A percentile compares a stretch with the other conserved stretches of the same genome.
Conservation (phyloP, 2,113 vertebrate genomes). For the Globicephala melas region DNA sequence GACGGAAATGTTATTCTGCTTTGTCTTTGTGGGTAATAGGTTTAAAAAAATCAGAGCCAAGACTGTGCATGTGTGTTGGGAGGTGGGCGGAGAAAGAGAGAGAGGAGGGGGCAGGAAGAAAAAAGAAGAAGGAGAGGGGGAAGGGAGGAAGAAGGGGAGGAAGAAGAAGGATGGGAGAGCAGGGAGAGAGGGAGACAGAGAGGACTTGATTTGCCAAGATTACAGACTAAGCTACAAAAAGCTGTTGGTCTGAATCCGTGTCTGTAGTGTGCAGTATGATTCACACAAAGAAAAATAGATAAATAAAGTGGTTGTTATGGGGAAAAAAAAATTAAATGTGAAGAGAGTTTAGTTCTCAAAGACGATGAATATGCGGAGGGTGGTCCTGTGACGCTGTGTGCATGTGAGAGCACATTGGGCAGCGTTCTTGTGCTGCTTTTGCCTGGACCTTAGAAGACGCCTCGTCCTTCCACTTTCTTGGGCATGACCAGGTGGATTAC, state of each 20-base stretch:
- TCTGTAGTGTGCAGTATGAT: background rate
- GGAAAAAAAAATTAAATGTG: background rate
- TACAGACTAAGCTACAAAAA: background rate
- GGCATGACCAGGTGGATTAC: background rate
- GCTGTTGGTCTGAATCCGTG: background rate
- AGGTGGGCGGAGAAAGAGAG: rapidly evolving
- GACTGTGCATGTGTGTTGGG: background rate
- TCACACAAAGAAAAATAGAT: background rate
- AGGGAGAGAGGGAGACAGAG: background rate
- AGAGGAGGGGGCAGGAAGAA: too few species aligned
- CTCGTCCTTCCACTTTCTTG: background rate
- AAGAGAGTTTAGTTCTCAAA: background rate
- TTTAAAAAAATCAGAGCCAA: constrained; percentile 5
- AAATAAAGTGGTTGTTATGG: too few species aligned
- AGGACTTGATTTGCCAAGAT: background rate
- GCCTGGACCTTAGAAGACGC: background rate
- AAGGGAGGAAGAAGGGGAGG: too few species aligned
- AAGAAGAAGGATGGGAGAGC: background rate
- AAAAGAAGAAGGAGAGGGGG: too few species aligned
- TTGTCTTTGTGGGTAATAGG: background rate
- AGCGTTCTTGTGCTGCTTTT: background rate
- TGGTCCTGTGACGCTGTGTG: rapidly evolving
- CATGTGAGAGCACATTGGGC: rapidly evolving
- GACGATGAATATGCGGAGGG: background rate
- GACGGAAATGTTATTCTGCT: background rate